phyloP scores from a whole-genome alignment of 2,113 vertebrate genomes.

The Phasianus colchicus region DNA sequence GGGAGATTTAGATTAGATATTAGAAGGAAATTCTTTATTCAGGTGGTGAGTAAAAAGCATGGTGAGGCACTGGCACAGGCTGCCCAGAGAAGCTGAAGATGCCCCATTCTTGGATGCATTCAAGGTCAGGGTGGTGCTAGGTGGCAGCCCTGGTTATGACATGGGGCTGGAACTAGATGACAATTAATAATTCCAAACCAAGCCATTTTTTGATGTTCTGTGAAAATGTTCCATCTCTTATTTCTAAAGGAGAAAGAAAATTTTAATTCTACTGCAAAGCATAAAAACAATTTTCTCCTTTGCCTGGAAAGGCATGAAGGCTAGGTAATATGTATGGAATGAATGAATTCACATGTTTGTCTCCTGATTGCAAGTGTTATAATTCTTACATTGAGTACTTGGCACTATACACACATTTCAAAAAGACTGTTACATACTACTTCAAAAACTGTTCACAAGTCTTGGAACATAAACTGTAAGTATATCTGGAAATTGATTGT shows the following conservation, averaged over 20 bases:
- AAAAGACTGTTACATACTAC: not conserved
- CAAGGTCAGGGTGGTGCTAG: not conserved
- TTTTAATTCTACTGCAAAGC: not conserved
- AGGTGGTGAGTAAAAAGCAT: not conserved
- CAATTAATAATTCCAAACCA: not conserved
- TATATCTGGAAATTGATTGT: not conserved
- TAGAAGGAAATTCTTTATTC: not conserved
- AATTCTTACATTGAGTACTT: not conserved
- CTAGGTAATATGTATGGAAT: not conserved
- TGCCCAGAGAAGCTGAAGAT: not conserved
- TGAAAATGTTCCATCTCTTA: not conserved
- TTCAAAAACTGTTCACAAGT: not conserved
- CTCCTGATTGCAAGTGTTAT: not conserved
- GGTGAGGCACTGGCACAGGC: not conserved
- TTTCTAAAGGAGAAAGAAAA: not conserved
- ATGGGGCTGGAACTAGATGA: not conserved
- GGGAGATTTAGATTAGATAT: not conserved
- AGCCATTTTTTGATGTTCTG: not conserved
- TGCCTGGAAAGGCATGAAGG: not conserved
- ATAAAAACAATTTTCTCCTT: not conserved
- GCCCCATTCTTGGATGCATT: not conserved
- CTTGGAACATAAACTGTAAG: not conserved
- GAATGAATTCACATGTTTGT: not conserved
- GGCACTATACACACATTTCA: conserved; percentile 1
- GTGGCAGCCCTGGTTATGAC: not conserved